Evolutionary conservation across 2,888 invertebrate genomes (phyloP), one percentile per base, ranked within the genome.

Genomic region (Trisateles emortualis): DNA sequence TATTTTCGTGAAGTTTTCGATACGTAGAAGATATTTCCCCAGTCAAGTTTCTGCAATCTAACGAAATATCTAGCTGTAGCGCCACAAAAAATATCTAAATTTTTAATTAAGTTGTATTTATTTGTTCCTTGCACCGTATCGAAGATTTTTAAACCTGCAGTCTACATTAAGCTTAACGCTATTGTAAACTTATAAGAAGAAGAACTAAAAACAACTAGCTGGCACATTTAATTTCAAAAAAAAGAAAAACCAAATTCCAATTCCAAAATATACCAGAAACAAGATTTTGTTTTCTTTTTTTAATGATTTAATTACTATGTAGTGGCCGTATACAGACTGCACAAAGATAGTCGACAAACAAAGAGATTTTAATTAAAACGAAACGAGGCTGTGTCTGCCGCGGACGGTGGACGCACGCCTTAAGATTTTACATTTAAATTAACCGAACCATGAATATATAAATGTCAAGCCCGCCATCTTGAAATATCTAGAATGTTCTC

Each of bases 341-440:
- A 65, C 64, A 70, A 69, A 69, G 71, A 71, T 56, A 66, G 66
- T 52, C 54, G 11, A 52, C 59, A 64, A 61, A 72, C 70, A 71
- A 71, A 72, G 71, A 69, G 70, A 51, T 62, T 67, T 70, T 71
- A 71, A 71, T 71, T 71, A 72, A 71, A 71, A 62, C 50, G 38
- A 52, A 52, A 44, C 48, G 44, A 52, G 56, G 40, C 54, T 19
- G 50, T 16, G 52, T 22, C 50, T 56, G 45, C 42, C 26, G 17
- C 22, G 53, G 49, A 68, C 65, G 61, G 61, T 46, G 52, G 68
- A 60, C 64, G 54, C 44, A 57, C 52, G 61, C 56, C 72, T 72
- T 64, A 64, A 67, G 59, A 71, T 67, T 72, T 64, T 71, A 72
- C 73, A 72, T 71, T 71, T 72, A 71, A 71, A 71, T 72, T 71